Conservation (phyloP, 1,140 invertebrate species). For the Charaxes varanes region DNA sequence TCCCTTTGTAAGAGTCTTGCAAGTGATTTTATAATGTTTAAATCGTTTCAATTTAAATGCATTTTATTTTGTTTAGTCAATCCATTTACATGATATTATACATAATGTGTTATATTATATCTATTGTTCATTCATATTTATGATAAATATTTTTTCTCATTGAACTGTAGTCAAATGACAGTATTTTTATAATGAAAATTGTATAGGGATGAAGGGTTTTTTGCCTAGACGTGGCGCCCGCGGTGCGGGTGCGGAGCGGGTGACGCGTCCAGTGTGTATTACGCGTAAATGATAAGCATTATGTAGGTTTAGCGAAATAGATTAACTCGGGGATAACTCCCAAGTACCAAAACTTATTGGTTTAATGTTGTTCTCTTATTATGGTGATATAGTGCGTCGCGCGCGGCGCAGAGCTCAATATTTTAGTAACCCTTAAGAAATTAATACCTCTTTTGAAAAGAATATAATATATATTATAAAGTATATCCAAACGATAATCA, state of each 20-base stretch:
- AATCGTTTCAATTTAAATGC: slow-evolving; percentile 71
- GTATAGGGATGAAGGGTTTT: slow-evolving; percentile 66
- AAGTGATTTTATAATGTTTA: slow-evolving; percentile 63
- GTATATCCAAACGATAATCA: slow-evolving; percentile 69
- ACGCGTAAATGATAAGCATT: slow-evolving; percentile 74
- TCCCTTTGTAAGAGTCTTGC: slow-evolving; percentile 59
- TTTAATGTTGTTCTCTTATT: slow-evolving; percentile 71
- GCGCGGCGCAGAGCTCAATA: slow-evolving; percentile 72
- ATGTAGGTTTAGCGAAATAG: slow-evolving; percentile 75
- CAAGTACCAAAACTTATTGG: slow-evolving; percentile 71
- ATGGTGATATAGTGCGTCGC: slow-evolving; percentile 71
- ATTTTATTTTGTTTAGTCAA: slow-evolving; percentile 72
- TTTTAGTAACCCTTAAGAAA: slow-evolving; percentile 75
- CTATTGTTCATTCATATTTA: slow-evolving; percentile 65
- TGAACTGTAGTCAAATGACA: slow-evolving; percentile 76
- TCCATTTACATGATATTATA: slow-evolving; percentile 68
- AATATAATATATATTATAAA: slow-evolving; percentile 65
- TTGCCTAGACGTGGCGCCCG: slow-evolving; percentile 34
- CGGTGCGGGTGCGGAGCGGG: slow-evolving; percentile 8
- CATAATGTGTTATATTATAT: slow-evolving; percentile 64
- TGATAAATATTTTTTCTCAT: slow-evolving; percentile 64
- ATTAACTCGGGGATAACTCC: slow-evolving; percentile 67
- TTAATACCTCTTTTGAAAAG: slow-evolving; percentile 74
- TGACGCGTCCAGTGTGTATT: slow-evolving; percentile 51
- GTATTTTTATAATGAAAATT: slow-evolving; percentile 75